These are phyloP conservation scores for Morpho achilles DNA, from an alignment of 2,888 invertebrate species.

Conservation along the genomic window DNA sequence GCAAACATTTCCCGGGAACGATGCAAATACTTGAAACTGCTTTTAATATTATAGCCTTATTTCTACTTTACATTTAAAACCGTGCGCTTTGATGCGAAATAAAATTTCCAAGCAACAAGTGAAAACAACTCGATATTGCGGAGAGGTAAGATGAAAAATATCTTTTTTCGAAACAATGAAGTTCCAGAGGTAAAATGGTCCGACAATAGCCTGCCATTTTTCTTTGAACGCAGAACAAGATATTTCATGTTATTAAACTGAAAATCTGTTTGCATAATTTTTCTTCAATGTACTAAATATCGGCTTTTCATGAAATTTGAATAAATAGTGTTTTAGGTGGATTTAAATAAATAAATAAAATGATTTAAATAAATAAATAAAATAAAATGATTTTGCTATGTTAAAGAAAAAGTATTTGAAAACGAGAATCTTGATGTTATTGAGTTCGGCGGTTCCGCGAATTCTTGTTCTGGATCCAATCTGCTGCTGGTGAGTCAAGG, in stretches of 20 bases:
- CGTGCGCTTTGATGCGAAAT: constrained; percentile 14
- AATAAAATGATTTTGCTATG: too few species aligned
- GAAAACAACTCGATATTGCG: constrained; percentile 21
- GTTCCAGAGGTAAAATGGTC: constrained; percentile 15
- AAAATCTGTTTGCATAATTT: background rate
- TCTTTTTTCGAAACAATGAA: constrained; percentile 27
- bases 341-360: too few species aligned
- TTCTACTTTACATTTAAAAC: constrained; percentile 12
- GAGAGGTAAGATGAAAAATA: constrained; percentile 22
- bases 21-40: constrained; percentile 11
- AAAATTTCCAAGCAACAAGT: constrained; percentile 25
- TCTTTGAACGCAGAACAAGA: constrained; percentile 12
- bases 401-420: too few species aligned
- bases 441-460: too few species aligned
- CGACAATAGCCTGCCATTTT: constrained; percentile 11
- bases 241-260: background rate
- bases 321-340: too few species aligned
- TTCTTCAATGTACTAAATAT: too few species aligned
- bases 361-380: too few species aligned
- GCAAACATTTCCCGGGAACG: constrained; percentile 8
- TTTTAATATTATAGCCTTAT: constrained; percentile 15
- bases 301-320: too few species aligned
- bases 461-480: too few species aligned
- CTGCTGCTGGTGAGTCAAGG: too few species aligned
- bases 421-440: too few species aligned